Percentiles rank a stretch among this genome's conserved stretches.
Conservation (phyloP, 2,888 invertebrate genomes). For the Leuctra nigra region DNA sequence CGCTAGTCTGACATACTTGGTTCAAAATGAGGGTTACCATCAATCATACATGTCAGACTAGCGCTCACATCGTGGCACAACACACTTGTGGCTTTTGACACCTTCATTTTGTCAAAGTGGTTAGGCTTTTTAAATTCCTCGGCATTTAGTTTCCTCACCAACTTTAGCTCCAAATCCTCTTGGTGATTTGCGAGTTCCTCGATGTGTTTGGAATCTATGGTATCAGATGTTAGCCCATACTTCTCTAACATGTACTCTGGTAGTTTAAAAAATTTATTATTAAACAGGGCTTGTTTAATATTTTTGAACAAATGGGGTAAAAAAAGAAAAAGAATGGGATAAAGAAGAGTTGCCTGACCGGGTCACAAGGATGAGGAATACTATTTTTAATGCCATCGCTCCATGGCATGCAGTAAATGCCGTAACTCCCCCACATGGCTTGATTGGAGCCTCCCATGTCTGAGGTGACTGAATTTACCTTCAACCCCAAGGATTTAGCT, state of each 20-base stretch:
- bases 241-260: constrained; percentile 23
- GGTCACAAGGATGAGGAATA: constrained; percentile 28
- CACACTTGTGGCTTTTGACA: constrained; percentile 29
- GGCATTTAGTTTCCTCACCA: constrained; percentile 20
- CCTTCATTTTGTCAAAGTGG: constrained; percentile 31
- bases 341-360: constrained; percentile 26
- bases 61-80: constrained; percentile 27
- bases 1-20: constrained; percentile 26
- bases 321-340: no score
- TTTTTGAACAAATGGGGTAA: constrained; percentile 31
- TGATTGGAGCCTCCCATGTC: constrained; percentile 33
- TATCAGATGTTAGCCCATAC: constrained; percentile 28
- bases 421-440: constrained; percentile 31
- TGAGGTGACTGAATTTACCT: constrained; percentile 30
- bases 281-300: constrained; percentile 28
- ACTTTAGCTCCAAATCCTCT: background rate
- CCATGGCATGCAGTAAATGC: constrained; percentile 22
- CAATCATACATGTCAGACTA: constrained; percentile 25
- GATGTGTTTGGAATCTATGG: constrained; percentile 27
- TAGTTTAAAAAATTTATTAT: constrained; percentile 28
- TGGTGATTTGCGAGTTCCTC: constrained; percentile 2
- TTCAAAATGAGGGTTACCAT: no score
- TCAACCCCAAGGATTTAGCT: constrained; percentile 30
- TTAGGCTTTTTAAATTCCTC: constrained; percentile 29
- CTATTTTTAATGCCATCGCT: constrained; percentile 18